A percentile compares a stretch with the other conserved stretches of the same genome.
Evolutionary conservation across 2,888 invertebrate species (phyloP).

Genomic region (Pachycephus smyrnensis): DNA sequence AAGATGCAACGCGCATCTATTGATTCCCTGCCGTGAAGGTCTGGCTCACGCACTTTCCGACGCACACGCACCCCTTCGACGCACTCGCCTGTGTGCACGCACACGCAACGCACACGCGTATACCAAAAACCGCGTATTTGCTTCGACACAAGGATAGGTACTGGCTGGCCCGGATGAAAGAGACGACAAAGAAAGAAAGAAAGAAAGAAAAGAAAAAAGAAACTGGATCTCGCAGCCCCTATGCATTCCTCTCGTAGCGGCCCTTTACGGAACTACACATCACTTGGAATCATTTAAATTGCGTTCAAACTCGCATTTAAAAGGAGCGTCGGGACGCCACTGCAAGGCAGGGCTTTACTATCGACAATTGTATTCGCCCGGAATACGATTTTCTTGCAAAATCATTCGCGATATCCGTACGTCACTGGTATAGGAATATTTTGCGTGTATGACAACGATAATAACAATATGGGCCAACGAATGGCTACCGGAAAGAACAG

Average conservation of each 20-base stretch:
- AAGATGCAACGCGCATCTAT: constrained; percentile 66
- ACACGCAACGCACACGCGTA: constrained; percentile 12
- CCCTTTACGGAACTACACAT: too few relatives aligned
- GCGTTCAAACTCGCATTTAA: not conserved
- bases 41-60: constrained; percentile 40
- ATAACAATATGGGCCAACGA: too few relatives aligned
- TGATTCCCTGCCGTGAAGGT: constrained; percentile 53
- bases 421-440: too few relatives aligned
- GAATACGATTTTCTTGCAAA: too few relatives aligned
- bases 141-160: not conserved
- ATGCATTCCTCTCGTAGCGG: constrained; percentile 2
- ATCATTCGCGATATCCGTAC: too few relatives aligned
- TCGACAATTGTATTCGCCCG: too few relatives aligned
- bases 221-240: constrained; percentile 49
- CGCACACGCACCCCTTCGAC: constrained; percentile 39
- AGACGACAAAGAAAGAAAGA: too few relatives aligned
- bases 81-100: constrained; percentile 31
- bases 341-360: too few relatives aligned
- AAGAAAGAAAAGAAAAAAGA: not conserved
- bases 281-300: too few relatives aligned
- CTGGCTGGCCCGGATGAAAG: constrained; percentile 9
- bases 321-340: not conserved
- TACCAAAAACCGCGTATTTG: constrained; percentile 3
- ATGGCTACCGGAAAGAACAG: too few relatives aligned
- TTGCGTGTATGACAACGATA: too few relatives aligned